Conservation (phyloP, 2,888 invertebrate genomes). For the Orgyia antiqua region DNA sequence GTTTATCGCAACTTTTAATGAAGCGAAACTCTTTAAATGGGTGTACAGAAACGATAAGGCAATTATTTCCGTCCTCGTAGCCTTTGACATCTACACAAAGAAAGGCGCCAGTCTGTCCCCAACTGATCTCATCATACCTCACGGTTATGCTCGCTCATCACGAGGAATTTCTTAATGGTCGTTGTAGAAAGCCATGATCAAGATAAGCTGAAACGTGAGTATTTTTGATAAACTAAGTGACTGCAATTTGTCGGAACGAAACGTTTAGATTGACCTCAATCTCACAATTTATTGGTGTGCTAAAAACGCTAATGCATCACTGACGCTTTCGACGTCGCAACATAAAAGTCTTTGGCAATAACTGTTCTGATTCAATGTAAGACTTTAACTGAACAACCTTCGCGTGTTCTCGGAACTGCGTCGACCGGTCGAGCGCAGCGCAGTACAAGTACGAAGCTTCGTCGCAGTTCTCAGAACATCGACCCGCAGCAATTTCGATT, state of each 20-base stretch:
- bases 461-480: conserved; percentile 53
- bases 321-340: conserved; percentile 24
- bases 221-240: conserved; percentile 23
- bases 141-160: conserved; percentile 19
- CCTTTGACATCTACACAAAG: conserved; percentile 30
- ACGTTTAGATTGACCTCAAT: conserved; percentile 40
- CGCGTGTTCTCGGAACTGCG: conserved; percentile 58
- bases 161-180: conserved; percentile 41
- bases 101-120: conserved; percentile 21
- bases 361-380: conserved; percentile 51
- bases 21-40: conserved; percentile 2
- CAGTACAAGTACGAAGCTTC: conserved; percentile 21
- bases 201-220: conserved; percentile 33
- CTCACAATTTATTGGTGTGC: conserved; percentile 28
- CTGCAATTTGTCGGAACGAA: conserved; percentile 17
- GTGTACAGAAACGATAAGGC: conserved; percentile 9
- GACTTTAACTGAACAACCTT: conserved; percentile 58
- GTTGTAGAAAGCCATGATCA: conserved; percentile 35
- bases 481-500: conserved; percentile 56
- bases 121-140: conserved; percentile 34
- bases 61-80: conserved; percentile 17
- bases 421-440: conserved; percentile 48
- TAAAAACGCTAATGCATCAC: conserved; percentile 37
- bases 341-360: conserved; percentile 55
- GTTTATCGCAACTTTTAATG: not conserved